Conservation (phyloP, 2,113 vertebrate species). For the Aegypius monachus region DNA sequence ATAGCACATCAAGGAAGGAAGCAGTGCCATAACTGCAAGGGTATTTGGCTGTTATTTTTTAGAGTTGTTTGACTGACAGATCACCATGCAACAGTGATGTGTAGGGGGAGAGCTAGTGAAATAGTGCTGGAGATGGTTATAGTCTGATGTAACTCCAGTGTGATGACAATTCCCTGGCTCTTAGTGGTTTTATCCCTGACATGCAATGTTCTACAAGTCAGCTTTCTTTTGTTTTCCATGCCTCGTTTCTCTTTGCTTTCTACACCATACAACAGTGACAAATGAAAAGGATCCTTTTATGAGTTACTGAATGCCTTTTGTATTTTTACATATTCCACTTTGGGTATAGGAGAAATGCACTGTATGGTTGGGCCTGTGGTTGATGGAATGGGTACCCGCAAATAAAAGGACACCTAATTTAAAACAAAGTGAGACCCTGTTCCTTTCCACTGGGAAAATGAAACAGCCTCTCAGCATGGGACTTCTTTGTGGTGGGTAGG, state of each 20-base stretch:
- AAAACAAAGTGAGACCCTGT: not conserved
- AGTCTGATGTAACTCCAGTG: slow-evolving; percentile 37
- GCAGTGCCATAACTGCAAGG: not conserved
- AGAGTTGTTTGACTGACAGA: slow-evolving; percentile 12
- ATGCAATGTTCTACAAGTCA: slow-evolving; percentile 10
- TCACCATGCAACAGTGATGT: not conserved
- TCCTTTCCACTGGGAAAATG: not conserved
- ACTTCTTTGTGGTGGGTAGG: not conserved
- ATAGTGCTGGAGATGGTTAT: not conserved
- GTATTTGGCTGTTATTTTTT: slow-evolving; percentile 49
- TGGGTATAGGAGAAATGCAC: not conserved
- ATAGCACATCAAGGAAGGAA: not conserved
- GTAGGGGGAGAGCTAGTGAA: not conserved
- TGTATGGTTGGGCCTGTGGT: not conserved
- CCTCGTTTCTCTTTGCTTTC: slow-evolving; percentile 37
- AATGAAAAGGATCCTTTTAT: slow-evolving; percentile 25
- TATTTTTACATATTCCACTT: not conserved
- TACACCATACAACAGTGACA: not conserved
- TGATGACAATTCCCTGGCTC: slow-evolving; percentile 53
- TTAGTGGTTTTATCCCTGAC: slow-evolving; percentile 9
- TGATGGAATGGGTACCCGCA: not conserved
- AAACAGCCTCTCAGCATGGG: not conserved
- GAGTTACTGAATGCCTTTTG: not conserved
- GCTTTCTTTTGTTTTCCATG: slow-evolving; percentile 47
- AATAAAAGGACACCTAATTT: not conserved